Evolutionary conservation across 2,113 vertebrate genomes (phyloP).

Genomic region (Albula glossodonta): DNA sequence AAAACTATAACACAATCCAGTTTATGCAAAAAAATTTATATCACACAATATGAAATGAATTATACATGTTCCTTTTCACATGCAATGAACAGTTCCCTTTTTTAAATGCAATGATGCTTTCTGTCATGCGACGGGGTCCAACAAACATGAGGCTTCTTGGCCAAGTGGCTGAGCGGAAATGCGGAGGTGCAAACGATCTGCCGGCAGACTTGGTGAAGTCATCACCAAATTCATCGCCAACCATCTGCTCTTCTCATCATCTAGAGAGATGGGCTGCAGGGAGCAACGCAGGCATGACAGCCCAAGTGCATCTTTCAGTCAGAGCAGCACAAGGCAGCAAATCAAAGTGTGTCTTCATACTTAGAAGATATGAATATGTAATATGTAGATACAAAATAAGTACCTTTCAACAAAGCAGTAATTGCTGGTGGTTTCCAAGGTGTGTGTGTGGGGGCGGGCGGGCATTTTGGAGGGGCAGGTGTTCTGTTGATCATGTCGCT

Average conservation of each 20-base stretch:
- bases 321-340: slow-evolving; percentile 21
- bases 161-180: slow-evolving; percentile 53
- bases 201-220: slow-evolving; percentile 67
- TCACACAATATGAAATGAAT: too few relatives aligned
- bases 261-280: slow-evolving; percentile 23
- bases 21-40: too few relatives aligned
- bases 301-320: slow-evolving; percentile 39
- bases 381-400: slow-evolving; percentile 36
- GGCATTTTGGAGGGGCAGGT: not conserved
- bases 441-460: too few relatives aligned
- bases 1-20: too few relatives aligned
- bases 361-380: slow-evolving; percentile 34
- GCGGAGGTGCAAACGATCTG: slow-evolving; percentile 74
- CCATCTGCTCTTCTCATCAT: slow-evolving; percentile 77
- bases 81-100: slow-evolving; percentile 55
- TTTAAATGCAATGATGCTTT: slow-evolving; percentile 57
- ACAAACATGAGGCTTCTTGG: slow-evolving; percentile 53
- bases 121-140: slow-evolving; percentile 61
- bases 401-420: not conserved
- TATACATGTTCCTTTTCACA: slow-evolving; percentile 50
- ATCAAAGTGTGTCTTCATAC: slow-evolving; percentile 40
- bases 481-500: not conserved
- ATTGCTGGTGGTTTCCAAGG: slow-evolving; percentile 6
- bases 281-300: slow-evolving; percentile 28
- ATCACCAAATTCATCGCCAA: slow-evolving; percentile 65